These are phyloP conservation scores for Eueremaeus valkanovi DNA, from an alignment of 2,888 invertebrate genomes.

Conservation along the genomic window DNA sequence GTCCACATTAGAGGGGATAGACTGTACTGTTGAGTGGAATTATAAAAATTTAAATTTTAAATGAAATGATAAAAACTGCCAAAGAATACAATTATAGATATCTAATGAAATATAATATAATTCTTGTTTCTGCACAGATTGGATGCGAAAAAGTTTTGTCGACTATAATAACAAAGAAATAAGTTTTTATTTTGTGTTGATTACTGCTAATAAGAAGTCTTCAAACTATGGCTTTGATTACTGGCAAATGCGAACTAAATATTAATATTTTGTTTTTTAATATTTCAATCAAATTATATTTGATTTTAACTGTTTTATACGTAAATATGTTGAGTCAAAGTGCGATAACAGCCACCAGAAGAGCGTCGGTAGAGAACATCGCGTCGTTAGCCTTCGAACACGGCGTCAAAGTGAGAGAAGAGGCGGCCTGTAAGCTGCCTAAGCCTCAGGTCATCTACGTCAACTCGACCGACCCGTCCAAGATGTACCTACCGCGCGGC, in stretches of 20 bases:
- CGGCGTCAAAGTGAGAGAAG: conserved; percentile 54
- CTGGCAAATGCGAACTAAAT: not conserved
- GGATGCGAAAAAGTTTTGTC: too few relatives aligned
- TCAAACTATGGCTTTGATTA: too few relatives aligned
- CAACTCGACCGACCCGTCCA: conserved; percentile 63
- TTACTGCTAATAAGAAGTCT: too few relatives aligned
- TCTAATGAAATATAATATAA: too few relatives aligned
- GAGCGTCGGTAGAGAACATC: not conserved
- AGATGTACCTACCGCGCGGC: conserved; percentile 75
- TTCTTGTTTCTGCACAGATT: too few relatives aligned
- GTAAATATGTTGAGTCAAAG: not conserved
- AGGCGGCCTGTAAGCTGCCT: conserved; percentile 65
- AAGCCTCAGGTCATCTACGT: conserved; percentile 68
- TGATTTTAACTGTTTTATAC: not conserved
- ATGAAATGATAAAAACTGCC: too few relatives aligned
- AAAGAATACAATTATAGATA: too few relatives aligned
- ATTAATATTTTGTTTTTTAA: not conserved
- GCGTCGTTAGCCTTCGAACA: conserved; percentile 51
- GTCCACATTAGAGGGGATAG: too few relatives aligned
- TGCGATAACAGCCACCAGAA: not conserved
- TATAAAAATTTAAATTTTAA: too few relatives aligned
- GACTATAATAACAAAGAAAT: too few relatives aligned
- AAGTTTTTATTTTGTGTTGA: too few relatives aligned
- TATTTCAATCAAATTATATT: not conserved
- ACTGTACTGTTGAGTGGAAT: too few relatives aligned